Conservation (phyloP, 1,140 invertebrate genomes). For the Brachionus koreanus region DNA sequence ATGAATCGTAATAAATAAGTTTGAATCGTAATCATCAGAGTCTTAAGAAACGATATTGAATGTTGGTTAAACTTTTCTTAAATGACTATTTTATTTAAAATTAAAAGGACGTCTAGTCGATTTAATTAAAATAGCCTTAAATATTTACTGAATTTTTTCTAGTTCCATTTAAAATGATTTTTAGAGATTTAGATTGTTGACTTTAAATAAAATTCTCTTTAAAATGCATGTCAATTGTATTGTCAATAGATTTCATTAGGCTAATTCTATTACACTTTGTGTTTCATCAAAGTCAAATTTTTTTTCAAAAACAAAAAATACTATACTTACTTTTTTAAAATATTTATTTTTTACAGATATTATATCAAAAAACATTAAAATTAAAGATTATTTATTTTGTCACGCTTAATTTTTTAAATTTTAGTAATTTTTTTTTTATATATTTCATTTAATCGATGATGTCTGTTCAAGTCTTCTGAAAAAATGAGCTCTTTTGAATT, state of each 20-base stretch:
- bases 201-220: not conserved
- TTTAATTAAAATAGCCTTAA: not conserved
- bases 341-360: not conserved
- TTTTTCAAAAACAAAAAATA: not conserved
- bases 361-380: too few relatives aligned
- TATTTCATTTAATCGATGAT: too few relatives aligned
- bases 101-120: not conserved
- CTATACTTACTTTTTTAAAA: not conserved
- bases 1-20: not conserved
- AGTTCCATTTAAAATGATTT: constrained; percentile 8
- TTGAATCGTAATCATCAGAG: not conserved
- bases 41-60: not conserved
- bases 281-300: not conserved
- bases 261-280: not conserved
- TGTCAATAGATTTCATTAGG: not conserved
- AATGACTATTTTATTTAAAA: constrained; percentile 4
- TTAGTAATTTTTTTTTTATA: too few relatives aligned
- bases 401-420: too few relatives aligned
- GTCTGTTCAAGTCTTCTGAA: too few relatives aligned
- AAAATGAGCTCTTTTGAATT: too few relatives aligned
- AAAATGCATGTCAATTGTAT: not conserved
- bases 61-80: not conserved
- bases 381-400: too few relatives aligned
- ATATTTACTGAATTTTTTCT: not conserved
- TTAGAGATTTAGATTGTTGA: not conserved